phyloP scores from a whole-genome alignment of 1,140 invertebrate species.

The Hydropsyche tenuis region DNA sequence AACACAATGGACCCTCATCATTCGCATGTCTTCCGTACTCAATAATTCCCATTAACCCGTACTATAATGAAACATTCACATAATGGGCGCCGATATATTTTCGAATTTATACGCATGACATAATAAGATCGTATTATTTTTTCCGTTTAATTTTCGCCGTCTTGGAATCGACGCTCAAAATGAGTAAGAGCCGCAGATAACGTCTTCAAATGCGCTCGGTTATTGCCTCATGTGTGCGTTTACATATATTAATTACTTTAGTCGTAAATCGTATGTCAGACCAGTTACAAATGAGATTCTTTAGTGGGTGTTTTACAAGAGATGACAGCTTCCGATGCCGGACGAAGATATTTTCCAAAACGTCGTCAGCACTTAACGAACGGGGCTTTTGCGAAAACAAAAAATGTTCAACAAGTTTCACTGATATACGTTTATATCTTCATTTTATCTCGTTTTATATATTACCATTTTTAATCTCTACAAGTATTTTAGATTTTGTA shows the following conservation, averaged over 20 bases:
- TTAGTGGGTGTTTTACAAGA: conserved; percentile 41
- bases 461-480: too few species aligned
- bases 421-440: too few species aligned
- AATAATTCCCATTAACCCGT: background rate
- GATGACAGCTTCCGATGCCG: conserved; percentile 38
- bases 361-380: conserved; percentile 26
- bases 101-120: background rate
- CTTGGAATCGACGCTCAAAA: background rate
- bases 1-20: conserved; percentile 20
- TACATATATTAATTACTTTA: conserved; percentile 30
- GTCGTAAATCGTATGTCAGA: conserved; percentile 24
- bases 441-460: too few species aligned
- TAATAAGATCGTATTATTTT: background rate
- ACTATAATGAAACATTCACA: too few species aligned
- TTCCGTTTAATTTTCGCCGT: background rate
- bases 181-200: conserved; percentile 15
- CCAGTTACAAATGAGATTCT: conserved; percentile 39
- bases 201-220: background rate
- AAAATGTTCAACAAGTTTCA: too few species aligned
- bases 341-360: conserved; percentile 31
- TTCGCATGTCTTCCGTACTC: background rate
- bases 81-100: too few species aligned
- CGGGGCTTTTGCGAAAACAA: background rate
- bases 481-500: too few species aligned
- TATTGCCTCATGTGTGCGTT: conserved; percentile 23